Conservation (phyloP, 2,113 vertebrate genomes). For the Mormyrus lacerda region DNA sequence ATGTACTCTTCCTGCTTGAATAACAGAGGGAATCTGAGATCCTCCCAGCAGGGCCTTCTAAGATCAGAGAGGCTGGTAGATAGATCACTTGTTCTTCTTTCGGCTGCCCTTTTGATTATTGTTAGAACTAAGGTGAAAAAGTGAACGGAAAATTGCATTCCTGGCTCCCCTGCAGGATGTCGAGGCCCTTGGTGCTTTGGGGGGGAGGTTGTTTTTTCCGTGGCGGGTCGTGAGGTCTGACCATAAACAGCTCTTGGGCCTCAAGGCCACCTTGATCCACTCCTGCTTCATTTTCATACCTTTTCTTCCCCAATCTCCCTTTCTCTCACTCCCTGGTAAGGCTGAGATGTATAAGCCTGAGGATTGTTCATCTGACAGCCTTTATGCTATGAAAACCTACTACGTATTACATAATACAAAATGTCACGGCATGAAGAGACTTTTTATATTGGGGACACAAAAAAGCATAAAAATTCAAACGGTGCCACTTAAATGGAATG, state of each 20-base stretch:
- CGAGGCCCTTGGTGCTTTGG: slow-evolving; percentile 12
- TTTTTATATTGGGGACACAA: not conserved
- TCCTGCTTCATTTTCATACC: not conserved
- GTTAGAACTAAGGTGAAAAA: slow-evolving; percentile 53
- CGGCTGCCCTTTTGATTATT: slow-evolving; percentile 57
- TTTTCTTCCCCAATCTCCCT: slow-evolving; percentile 14
- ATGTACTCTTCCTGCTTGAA: not conserved
- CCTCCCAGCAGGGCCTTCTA: slow-evolving; percentile 39
- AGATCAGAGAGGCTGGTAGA: slow-evolving; percentile 44
- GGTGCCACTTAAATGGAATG: not conserved
- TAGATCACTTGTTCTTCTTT: slow-evolving; percentile 38
- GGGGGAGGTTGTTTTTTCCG: slow-evolving; percentile 27
- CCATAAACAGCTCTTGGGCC: slow-evolving; percentile 15
- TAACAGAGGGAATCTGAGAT: not conserved
- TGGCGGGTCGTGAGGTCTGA: slow-evolving; percentile 29
- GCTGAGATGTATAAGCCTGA: not conserved
- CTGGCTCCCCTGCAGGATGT: slow-evolving; percentile 39
- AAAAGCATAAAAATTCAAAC: not conserved
- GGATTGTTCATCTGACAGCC: not conserved
- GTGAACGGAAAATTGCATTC: slow-evolving; percentile 59
- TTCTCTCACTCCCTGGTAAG: slow-evolving; percentile 40
- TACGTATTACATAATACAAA: not conserved
- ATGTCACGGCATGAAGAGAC: not conserved
- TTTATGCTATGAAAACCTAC: not conserved
- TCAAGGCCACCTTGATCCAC: not conserved